A percentile compares a stretch with the other conserved stretches of the same genome.
These are phyloP conservation scores for Aporophyla lueneburgensis DNA, from an alignment of 2,888 invertebrate genomes.

Conservation along the genomic window DNA sequence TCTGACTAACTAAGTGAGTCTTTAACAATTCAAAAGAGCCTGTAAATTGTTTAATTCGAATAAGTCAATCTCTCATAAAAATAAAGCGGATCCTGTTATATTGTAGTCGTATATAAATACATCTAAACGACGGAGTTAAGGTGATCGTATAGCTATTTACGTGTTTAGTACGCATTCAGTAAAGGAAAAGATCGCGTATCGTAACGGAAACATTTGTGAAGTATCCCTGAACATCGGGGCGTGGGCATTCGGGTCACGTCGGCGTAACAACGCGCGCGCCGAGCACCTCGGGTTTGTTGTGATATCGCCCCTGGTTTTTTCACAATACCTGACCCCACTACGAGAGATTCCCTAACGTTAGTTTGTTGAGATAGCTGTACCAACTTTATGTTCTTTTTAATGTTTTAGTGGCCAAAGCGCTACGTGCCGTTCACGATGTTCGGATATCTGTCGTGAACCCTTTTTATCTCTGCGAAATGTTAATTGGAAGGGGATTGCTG, in stretches of 20 bases:
- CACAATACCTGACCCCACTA: constrained; percentile 87
- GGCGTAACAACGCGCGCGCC: constrained; percentile 85
- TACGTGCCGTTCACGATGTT: constrained; percentile 70
- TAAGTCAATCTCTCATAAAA: constrained; percentile 53
- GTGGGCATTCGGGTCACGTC: constrained; percentile 87
- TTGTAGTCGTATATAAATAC: constrained; percentile 74
- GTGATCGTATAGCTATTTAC: constrained; percentile 85
- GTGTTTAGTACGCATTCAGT: constrained; percentile 84
- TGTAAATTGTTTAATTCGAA: no score
- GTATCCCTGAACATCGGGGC: constrained; percentile 84
- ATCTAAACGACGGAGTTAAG: constrained; percentile 80
- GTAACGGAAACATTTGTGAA: constrained; percentile 88
- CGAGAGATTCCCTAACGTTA: constrained; percentile 84
- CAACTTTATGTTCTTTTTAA: constrained; percentile 81
- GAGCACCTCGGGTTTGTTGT: constrained; percentile 88
- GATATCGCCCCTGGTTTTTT: constrained; percentile 87
- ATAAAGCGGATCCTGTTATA: constrained; percentile 63
- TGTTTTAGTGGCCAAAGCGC: constrained; percentile 74
- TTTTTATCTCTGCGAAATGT: constrained; percentile 64
- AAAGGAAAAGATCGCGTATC: constrained; percentile 86
- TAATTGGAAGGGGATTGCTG: constrained; percentile 55
- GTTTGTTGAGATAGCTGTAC: constrained; percentile 77
- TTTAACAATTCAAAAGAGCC: no score
- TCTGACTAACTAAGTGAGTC: no score
- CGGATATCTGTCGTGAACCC: constrained; percentile 63